These are phyloP conservation scores for Trachelus troglodyta DNA, from an alignment of 2,888 invertebrate genomes.

Conservation along the genomic window DNA sequence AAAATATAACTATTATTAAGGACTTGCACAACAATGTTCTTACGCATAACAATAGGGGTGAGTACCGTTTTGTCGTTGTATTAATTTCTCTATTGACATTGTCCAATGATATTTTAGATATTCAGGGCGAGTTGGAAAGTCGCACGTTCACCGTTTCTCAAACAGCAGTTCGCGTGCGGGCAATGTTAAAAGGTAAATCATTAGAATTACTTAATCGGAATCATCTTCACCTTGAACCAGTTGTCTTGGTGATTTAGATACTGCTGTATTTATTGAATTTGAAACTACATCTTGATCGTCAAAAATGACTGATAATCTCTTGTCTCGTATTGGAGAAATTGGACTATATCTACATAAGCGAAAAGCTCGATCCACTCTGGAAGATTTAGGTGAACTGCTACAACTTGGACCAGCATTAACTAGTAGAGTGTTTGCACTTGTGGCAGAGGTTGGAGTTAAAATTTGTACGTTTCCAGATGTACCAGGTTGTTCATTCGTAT, in stretches of 20 bases:
- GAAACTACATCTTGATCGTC: not conserved
- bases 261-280: not conserved
- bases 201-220: slow-evolving; percentile 25
- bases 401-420: slow-evolving; percentile 30
- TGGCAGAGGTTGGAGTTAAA: not conserved
- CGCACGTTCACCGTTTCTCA: slow-evolving; percentile 70
- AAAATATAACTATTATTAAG: slow-evolving; percentile 59
- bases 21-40: slow-evolving; percentile 67
- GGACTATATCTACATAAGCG: slow-evolving; percentile 6
- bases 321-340: not conserved
- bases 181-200: slow-evolving; percentile 68
- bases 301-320: not conserved
- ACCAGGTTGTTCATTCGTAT: slow-evolving; percentile 7
- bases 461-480: slow-evolving; percentile 7
- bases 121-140: slow-evolving; percentile 73
- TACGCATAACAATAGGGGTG: slow-evolving; percentile 60
- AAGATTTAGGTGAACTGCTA: slow-evolving; percentile 32
- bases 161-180: slow-evolving; percentile 69
- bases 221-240: slow-evolving; percentile 19
- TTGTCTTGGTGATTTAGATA: not conserved
- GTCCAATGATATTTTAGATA: slow-evolving; percentile 64
- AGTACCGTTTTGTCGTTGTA: slow-evolving; percentile 17
- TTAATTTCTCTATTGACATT: slow-evolving; percentile 6
- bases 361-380: slow-evolving; percentile 4
- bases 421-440: slow-evolving; percentile 8